Percentiles rank a stretch among this genome's conserved stretches.
These are phyloP conservation scores for Plectrocnemia conspersa DNA, from an alignment of 1,140 invertebrate species.

Conservation along the genomic window DNA sequence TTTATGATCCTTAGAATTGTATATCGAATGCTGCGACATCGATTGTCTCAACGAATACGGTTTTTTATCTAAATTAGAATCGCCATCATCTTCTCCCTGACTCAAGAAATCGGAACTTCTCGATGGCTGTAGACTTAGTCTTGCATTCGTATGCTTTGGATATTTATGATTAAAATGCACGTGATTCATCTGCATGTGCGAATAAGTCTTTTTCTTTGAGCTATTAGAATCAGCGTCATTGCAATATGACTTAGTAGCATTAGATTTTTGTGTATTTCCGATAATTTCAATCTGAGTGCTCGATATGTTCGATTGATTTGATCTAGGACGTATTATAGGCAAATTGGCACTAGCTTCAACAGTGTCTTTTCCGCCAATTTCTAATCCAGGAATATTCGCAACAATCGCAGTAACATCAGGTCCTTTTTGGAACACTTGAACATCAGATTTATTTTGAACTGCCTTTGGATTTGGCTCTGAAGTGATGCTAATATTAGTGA, in stretches of 20 bases:
- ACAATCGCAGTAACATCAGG: constrained; percentile 51
- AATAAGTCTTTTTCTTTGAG: not conserved
- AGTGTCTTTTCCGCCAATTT: constrained; percentile 44
- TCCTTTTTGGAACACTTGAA: constrained; percentile 58
- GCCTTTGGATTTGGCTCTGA: constrained; percentile 41
- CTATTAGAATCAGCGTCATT: constrained; percentile 21
- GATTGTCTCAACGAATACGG: constrained; percentile 44
- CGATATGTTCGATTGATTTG: constrained; percentile 53
- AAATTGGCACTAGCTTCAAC: constrained; percentile 39
- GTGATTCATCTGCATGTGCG: constrained; percentile 18
- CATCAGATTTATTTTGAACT: constrained; percentile 45
- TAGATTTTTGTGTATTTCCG: constrained; percentile 35
- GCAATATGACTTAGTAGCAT: constrained; percentile 25
- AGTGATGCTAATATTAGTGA: constrained; percentile 57
- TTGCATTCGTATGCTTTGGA: constrained; percentile 39
- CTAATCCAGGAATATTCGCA: constrained; percentile 57
- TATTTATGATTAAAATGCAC: constrained; percentile 33
- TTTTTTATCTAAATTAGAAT: constrained; percentile 39
- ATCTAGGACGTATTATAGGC: constrained; percentile 50
- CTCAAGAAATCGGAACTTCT: constrained; percentile 40
- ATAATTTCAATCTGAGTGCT: constrained; percentile 43
- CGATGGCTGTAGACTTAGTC: constrained; percentile 47
- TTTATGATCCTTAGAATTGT: constrained; percentile 35
- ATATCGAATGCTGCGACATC: constrained; percentile 47
- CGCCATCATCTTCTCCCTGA: constrained; percentile 37